Conservation (phyloP, 92 coral and sea anemone species). For the Paramuricea clavata region DNA sequence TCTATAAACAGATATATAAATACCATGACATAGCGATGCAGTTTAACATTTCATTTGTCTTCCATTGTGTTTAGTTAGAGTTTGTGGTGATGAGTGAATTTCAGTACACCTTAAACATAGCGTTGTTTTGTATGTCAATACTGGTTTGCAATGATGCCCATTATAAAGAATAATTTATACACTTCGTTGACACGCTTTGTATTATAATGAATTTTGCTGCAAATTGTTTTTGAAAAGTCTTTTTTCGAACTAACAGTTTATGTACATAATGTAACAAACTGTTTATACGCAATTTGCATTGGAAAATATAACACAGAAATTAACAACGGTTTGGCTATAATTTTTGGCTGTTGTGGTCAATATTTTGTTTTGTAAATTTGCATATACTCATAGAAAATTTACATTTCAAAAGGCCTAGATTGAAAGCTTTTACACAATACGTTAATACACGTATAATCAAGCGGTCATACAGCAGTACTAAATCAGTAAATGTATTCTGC, state of each 20-base stretch:
- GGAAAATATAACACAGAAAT: neutral
- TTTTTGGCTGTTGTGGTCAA: slow-evolving; percentile 33
- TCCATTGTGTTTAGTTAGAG: neutral
- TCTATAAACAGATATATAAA: neutral
- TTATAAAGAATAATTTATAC: neutral
- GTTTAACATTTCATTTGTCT: neutral
- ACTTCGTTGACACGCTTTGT: neutral
- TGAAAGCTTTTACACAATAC: neutral
- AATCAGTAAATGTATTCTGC: neutral
- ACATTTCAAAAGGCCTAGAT: slow-evolving; percentile 42
- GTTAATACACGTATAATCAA: neutral
- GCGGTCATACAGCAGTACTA: too few species aligned
- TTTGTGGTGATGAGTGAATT: neutral
- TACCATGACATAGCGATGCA: neutral
- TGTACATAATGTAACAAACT: neutral
- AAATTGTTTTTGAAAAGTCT: neutral
- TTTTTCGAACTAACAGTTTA: neutral
- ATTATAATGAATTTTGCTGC: neutral
- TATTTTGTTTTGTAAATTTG: slow-evolving; percentile 24
- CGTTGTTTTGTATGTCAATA: slow-evolving; percentile 40
- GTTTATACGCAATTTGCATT: neutral
- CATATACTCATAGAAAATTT: slow-evolving; percentile 36
- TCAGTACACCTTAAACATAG: neutral
- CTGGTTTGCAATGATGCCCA: neutral
- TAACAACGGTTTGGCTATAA: neutral